Conservation (phyloP, 2,113 vertebrate species). For the Rhizomys pruinosus region DNA sequence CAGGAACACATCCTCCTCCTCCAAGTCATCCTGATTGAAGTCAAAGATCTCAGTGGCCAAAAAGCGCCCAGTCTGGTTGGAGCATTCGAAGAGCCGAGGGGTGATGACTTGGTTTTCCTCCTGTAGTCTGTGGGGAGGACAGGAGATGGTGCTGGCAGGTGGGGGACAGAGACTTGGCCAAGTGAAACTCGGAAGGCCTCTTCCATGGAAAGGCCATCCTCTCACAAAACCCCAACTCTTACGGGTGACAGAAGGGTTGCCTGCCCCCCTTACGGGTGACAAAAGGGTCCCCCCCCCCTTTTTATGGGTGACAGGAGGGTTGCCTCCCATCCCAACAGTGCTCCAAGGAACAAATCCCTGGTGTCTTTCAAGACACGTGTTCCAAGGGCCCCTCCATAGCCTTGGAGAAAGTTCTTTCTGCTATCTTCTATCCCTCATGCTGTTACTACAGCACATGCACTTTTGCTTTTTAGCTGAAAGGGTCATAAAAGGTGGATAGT, state of each 20-base stretch:
- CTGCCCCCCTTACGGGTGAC: too few relatives aligned
- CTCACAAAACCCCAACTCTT: not conserved
- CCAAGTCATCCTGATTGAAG: slow-evolving; percentile 91
- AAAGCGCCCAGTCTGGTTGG: slow-evolving; percentile 91
- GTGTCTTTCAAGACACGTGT: not conserved
- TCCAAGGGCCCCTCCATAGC: not conserved
- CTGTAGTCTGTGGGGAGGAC: slow-evolving; percentile 85
- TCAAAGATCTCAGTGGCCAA: slow-evolving; percentile 89
- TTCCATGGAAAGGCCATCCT: not conserved
- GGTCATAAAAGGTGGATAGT: not conserved
- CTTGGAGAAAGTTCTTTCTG: slow-evolving; percentile 9
- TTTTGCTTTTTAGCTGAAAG: not conserved
- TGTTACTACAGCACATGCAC: not conserved
- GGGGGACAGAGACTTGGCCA: not conserved
- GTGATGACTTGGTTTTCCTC: slow-evolving; percentile 83
- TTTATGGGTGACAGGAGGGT: not conserved
- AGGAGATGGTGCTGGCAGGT: not conserved
- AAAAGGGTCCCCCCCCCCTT: too few relatives aligned
- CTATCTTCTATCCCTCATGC: not conserved
- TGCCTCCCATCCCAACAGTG: not conserved
- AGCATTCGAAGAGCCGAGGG: slow-evolving; percentile 92
- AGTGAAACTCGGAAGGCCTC: not conserved
- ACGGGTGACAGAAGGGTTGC: not conserved
- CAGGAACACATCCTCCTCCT: slow-evolving; percentile 90
- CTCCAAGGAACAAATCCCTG: not conserved